phyloP scores from a whole-genome alignment of 2,888 invertebrate species.

The Stenodema calcarata region DNA sequence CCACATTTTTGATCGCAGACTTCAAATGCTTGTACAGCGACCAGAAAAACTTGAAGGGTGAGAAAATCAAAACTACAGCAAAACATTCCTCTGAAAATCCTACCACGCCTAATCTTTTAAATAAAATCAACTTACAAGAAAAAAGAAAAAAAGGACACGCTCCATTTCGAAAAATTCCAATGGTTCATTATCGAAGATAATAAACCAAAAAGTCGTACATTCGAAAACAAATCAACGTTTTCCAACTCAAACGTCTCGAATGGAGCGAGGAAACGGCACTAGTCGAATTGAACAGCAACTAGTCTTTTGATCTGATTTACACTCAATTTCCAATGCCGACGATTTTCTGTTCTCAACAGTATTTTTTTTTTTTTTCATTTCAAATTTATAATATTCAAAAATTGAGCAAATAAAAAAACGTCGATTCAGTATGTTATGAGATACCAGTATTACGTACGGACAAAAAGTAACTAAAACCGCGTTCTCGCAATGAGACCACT shows the following conservation, averaged over 20 bases:
- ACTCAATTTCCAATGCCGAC: neutral
- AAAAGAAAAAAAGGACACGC: neutral
- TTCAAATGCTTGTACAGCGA: too few species aligned
- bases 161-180: neutral
- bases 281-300: neutral
- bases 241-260: neutral
- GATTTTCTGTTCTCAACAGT: too few species aligned
- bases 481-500: neutral
- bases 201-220: too few species aligned
- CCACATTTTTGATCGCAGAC: too few species aligned
- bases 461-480: constrained; percentile 14
- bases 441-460: too few species aligned
- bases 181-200: too few species aligned
- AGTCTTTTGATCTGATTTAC: neutral
- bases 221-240: neutral
- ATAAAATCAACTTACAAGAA: too few species aligned
- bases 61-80: too few species aligned
- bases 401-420: constrained; percentile 35
- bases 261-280: neutral
- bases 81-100: too few species aligned
- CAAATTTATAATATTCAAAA: neutral
- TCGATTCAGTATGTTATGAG: constrained; percentile 25
- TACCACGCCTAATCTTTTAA: too few species aligned
- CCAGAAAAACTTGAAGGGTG: too few species aligned
- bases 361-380: neutral